Base-by-base conservation (phyloP, 2,888 invertebrate species). In the Timema podura region DNA sequence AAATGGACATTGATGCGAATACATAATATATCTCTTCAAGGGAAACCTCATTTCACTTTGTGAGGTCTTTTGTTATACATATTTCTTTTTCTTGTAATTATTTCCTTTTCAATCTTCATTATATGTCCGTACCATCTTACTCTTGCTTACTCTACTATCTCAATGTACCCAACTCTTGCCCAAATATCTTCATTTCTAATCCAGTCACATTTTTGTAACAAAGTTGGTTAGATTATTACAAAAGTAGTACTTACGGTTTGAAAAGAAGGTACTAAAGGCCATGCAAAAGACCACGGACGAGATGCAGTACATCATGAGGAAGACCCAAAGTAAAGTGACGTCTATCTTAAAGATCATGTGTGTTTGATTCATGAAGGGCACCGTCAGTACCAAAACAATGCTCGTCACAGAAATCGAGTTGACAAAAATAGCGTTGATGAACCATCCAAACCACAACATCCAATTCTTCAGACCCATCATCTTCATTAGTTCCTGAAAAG, bases 401-500 rank as follows among this genome's bases (percentile, higher is more conserved):
- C 82, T 75, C n/a, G 76, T 69, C 5, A 81, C 76, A 5, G 80
- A 79, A n/a, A 83, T 74, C 11, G 78, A 54, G 13, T 81, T 74
- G 51, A 81, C 79, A 13, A 81, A 57, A 65, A 82, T 74, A 69
- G 82, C 82, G 73, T 82, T 82, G 64, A 83, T 72, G 75, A 84
- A 83, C 83, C 85, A 84, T n/a, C 85, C 83, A 44, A 80, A 47
- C 85, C 85, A 85, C 74, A 85, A 83, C 72, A 85, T 77, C 82
- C 84, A 85, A 73, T 79, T 81, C 49, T 79, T 80, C 67, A 86
- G 76, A 2, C 86, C 85, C 85, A 85, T 85, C 79, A 86, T 83
- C 77, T 83, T 83, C 85, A 86, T 84, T 57, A 85, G 81, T 77
- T 86, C 86, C 84, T 85, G 74, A n/a, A 78, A 74, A 69, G 65